Evolutionary conservation across 2,797 vertebrate species (phyloP).

Genomic region (Cichlasoma orientale): DNA sequence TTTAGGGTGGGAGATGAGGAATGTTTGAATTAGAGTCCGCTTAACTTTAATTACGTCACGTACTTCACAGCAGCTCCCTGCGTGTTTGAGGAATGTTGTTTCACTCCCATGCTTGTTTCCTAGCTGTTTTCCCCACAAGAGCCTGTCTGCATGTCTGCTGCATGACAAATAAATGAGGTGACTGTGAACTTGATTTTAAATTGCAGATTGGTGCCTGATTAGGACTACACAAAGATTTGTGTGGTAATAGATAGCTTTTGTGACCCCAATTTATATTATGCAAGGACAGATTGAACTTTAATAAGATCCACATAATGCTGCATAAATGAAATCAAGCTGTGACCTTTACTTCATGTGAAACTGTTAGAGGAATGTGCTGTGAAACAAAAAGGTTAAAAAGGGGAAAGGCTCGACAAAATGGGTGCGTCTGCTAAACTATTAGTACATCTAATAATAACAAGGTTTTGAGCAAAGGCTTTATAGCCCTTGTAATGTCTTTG

Average conservation of each 20-base stretch:
- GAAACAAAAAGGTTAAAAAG: constrained; percentile 23
- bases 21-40: constrained; percentile 39
- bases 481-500: background rate
- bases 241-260: background rate
- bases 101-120: constrained; percentile 63
- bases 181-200: constrained; percentile 25
- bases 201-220: constrained; percentile 6
- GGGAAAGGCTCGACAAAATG: constrained; percentile 14
- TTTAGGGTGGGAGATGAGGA: constrained; percentile 41
- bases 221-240: background rate
- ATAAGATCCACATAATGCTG: background rate
- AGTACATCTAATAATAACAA: constrained; percentile 13
- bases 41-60: constrained; percentile 40
- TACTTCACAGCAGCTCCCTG: constrained; percentile 37
- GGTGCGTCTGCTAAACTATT: constrained; percentile 1
- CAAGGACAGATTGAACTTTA: background rate
- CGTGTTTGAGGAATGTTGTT: constrained; percentile 63
- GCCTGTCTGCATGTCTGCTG: constrained; percentile 23
- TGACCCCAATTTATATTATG: background rate
- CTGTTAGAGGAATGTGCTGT: background rate
- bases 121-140: constrained; percentile 23
- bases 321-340: background rate
- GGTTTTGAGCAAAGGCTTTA: constrained; percentile 3
- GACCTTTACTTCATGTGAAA: background rate
- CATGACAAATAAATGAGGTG: constrained; percentile 5